phyloP scores from a whole-genome alignment of 2,888 invertebrate genomes.

The Noctua janthina region DNA sequence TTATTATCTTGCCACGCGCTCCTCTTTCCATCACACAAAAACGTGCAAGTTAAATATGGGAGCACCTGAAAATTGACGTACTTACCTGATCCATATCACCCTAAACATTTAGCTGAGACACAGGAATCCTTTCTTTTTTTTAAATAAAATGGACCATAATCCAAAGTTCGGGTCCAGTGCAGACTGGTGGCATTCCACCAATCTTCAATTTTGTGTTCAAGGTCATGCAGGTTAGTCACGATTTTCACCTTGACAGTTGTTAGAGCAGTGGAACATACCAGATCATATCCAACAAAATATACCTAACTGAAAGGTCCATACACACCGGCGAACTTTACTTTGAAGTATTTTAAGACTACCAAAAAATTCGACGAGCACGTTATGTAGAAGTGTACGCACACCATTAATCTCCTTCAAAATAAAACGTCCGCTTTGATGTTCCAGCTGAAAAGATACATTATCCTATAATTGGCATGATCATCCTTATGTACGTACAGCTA shows the following conservation, averaged over 20 bases:
- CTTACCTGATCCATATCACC: not conserved
- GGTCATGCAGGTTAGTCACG: not conserved
- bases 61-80: not conserved
- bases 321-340: conserved; percentile 31
- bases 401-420: conserved; percentile 65
- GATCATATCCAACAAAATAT: conserved; percentile 1
- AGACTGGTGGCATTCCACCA: not conserved
- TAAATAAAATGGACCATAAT: not conserved
- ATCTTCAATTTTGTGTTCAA: not conserved
- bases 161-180: not conserved
- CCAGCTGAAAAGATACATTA: conserved; percentile 63
- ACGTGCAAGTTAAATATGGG: not conserved
- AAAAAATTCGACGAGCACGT: conserved; percentile 38
- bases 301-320: conserved; percentile 8
- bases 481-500: conserved; percentile 46
- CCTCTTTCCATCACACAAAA: not conserved
- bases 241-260: not conserved
- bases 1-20: not conserved
- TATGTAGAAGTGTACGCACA: conserved; percentile 51
- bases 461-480: conserved; percentile 64
- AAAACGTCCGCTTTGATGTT: conserved; percentile 65
- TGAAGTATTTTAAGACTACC: conserved; percentile 58
- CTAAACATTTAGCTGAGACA: not conserved
- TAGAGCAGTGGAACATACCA: not conserved
- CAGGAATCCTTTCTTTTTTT: not conserved